Percentiles rank a stretch among this genome's conserved stretches.
Conservation (phyloP, 1,140 invertebrate genomes). For the Littorina saxatilis region DNA sequence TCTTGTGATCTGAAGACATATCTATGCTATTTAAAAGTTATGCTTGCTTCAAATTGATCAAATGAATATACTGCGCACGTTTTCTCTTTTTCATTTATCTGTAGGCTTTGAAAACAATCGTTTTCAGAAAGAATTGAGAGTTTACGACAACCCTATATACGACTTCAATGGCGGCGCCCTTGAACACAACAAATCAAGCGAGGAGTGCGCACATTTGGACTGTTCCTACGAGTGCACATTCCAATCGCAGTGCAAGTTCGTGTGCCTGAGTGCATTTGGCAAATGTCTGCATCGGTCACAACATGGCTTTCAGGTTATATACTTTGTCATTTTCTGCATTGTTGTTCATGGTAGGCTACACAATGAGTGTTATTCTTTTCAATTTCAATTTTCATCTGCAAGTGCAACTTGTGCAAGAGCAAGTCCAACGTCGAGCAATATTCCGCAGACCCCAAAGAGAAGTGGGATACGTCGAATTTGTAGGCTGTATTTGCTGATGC, state of each 20-base stretch:
- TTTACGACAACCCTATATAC: background rate
- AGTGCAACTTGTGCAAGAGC: too few species aligned
- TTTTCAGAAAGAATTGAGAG: too few species aligned
- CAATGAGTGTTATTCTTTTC: too few species aligned
- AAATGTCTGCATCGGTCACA: background rate
- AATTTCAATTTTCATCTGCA: too few species aligned
- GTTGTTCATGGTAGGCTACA: background rate
- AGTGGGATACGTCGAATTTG: too few species aligned
- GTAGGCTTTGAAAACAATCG: background rate
- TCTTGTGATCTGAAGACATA: background rate
- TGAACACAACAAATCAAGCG: background rate
- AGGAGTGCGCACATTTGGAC: too few species aligned
- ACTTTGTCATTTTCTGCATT: background rate
- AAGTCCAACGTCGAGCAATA: too few species aligned
- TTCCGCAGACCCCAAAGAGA: too few species aligned
- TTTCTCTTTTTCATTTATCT: background rate
- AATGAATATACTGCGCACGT: background rate
- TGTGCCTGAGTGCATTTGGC: background rate
- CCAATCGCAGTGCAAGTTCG: background rate
- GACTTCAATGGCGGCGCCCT: slow-evolving; percentile 31
- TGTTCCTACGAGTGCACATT: too few species aligned
- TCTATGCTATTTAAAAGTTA: background rate
- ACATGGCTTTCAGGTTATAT: slow-evolving; percentile 13
- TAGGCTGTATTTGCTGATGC: too few species aligned
- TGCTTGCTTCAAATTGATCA: background rate